A percentile compares a stretch with the other conserved stretches of the same genome.
Evolutionary conservation across 2,888 invertebrate genomes (phyloP).

Genomic region (Cephus pulcher): DNA sequence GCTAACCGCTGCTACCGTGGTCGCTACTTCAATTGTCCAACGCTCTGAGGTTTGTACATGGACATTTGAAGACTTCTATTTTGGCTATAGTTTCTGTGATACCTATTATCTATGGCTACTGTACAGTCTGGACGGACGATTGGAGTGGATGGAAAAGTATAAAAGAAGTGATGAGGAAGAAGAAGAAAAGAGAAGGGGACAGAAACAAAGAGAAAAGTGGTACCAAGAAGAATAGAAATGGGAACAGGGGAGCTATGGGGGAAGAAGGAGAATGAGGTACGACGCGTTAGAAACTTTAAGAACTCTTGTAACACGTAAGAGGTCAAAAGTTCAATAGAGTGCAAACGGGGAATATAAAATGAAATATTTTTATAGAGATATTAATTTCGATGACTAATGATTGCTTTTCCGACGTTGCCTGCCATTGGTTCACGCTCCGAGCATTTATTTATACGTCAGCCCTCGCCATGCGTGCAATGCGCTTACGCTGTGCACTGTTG

Average conservation of each 20-base stretch:
- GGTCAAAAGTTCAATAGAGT: not conserved
- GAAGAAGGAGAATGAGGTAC: conserved; percentile 11
- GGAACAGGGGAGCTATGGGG: not conserved
- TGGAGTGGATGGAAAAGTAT: not conserved
- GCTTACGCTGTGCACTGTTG: not conserved
- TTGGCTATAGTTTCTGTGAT: not conserved
- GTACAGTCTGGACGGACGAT: not conserved
- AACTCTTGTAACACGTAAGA: not conserved
- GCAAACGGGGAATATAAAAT: not conserved
- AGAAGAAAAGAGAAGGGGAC: conserved; percentile 2
- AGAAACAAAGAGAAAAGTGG: conserved; percentile 1
- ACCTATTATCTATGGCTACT: not conserved
- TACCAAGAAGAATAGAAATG: conserved; percentile 13
- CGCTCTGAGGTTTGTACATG: conserved; percentile 35
- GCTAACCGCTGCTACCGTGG: conserved; percentile 19
- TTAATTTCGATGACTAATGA: not conserved
- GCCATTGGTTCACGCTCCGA: not conserved
- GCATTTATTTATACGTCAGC: not conserved
- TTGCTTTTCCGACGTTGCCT: not conserved
- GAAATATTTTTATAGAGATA: not conserved
- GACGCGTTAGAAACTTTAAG: not conserved
- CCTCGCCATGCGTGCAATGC: not conserved
- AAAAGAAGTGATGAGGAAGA: not conserved
- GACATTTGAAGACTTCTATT: not conserved
- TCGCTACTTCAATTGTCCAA: conserved; percentile 38